Base-by-base conservation (phyloP, 2,113 vertebrate species). In the Chionodraco myersi region DNA sequence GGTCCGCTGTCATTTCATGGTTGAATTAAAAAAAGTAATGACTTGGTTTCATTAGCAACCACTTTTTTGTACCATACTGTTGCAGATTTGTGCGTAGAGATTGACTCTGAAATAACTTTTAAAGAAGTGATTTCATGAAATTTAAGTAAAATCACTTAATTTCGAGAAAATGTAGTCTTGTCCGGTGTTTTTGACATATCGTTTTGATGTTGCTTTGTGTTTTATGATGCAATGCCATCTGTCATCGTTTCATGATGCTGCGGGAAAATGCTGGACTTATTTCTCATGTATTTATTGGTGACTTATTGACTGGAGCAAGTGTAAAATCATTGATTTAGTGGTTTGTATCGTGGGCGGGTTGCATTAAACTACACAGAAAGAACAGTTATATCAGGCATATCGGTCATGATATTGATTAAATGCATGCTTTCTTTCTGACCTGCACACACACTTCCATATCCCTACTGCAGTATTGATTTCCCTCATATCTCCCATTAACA, bases 1-100 rank as follows among this genome's bases (percentile, higher is more conserved):
- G 82, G 65, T 83, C 74, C 69, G 66, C 82, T 77, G 77, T 86
- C 80, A 86, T 92, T 92, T 89, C 88, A 90, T 82, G 88, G 52
- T 83, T 75, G 75, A 83, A 82, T 85, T 80, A 86, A 85, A 58
- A 58, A 91, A 86, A 86, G 60, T 79, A 89, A 88, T 88, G 54
- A 80, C 81, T 75, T 57, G 49, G 51, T 84, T 86, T 88, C 51
- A 77, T 85, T 63, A 60, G 83, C 23, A 16, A 76, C 36, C 57
- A 7, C 74, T 58, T 63, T 30, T 83, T n/a, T 72, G 47, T 60
- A 58, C 74, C 65, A 66, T 78, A 68, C 71, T 86, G 57, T 69
- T 68, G 41, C 60, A 63, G 74, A 80, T 82, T 83, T 45, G 8
- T 71, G 67, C 2, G 0, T 23, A 0, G 53, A 80, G 53, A 66